phyloP scores from a whole-genome alignment of 2,888 invertebrate genomes.

The Melinaea marsaeus region DNA sequence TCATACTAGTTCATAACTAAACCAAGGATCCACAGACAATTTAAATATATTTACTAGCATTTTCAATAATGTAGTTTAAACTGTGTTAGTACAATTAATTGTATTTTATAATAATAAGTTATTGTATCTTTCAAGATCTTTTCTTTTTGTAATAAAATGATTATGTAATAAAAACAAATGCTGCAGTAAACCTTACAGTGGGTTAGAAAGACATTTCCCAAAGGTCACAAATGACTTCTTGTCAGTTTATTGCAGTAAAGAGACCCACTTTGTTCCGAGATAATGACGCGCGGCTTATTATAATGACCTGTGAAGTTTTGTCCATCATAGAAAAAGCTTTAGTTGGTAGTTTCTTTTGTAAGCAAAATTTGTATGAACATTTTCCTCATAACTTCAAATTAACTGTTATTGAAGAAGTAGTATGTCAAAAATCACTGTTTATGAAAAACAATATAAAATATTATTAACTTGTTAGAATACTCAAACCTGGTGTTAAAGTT shows the following conservation, averaged over 20 bases:
- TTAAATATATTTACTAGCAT: too few relatives aligned
- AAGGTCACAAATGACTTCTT: constrained; percentile 65
- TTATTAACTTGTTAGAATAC: too few relatives aligned
- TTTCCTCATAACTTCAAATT: constrained; percentile 14
- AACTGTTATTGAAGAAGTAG: too few relatives aligned
- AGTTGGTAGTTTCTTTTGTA: constrained; percentile 29
- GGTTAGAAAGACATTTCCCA: constrained; percentile 66
- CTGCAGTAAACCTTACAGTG: constrained; percentile 63
- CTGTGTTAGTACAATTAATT: too few relatives aligned
- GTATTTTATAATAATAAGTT: too few relatives aligned
- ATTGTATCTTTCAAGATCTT: too few relatives aligned
- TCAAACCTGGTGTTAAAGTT: too few relatives aligned
- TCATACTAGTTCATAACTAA: too few relatives aligned
- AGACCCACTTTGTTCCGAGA: constrained; percentile 58
- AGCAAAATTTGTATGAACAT: constrained; percentile 24
- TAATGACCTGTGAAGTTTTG: constrained; percentile 64
- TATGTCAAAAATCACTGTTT: neutral
- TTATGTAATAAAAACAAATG: constrained; percentile 35
- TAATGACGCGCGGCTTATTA: constrained; percentile 66
- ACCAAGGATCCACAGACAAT: too few relatives aligned
- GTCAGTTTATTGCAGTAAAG: constrained; percentile 40
- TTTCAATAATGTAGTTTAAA: too few relatives aligned
- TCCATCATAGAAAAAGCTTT: constrained; percentile 58
- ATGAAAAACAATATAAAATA: too few relatives aligned
- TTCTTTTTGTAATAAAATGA: too few relatives aligned